Percentiles rank a stretch among this genome's conserved stretches.
phyloP scores from a whole-genome alignment of 1,140 invertebrate species.

The Anoplophora glabripennis region DNA sequence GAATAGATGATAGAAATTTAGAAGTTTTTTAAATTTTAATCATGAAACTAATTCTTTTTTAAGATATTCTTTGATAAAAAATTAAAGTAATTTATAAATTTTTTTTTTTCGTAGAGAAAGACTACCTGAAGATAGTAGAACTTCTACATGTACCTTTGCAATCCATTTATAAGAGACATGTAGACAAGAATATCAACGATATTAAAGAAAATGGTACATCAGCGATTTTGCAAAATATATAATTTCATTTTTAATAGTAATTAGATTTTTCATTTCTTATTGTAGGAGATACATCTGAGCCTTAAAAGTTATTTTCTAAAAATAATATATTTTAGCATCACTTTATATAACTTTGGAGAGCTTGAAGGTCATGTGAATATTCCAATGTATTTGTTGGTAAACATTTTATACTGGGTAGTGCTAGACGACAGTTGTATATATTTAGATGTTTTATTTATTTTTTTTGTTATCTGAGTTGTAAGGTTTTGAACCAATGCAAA shows the following conservation, averaged over 20 bases:
- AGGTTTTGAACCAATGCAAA: not conserved
- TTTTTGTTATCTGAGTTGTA: conserved; percentile 2
- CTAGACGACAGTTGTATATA: conserved; percentile 4
- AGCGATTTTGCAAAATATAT: conserved; percentile 3
- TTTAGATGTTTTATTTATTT: not conserved
- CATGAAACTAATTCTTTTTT: too few species aligned
- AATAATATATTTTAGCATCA: conserved; percentile 14
- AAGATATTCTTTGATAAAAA: too few species aligned
- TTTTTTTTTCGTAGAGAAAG: conserved; percentile 62
- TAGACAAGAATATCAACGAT: not conserved
- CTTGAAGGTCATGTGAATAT: conserved; percentile 5
- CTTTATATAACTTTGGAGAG: conserved; percentile 17
- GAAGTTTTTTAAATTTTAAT: too few species aligned
- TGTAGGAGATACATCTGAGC: not conserved
- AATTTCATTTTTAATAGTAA: conserved; percentile 3
- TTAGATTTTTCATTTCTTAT: not conserved
- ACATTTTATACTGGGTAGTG: not conserved
- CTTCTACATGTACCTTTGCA: conserved; percentile 83
- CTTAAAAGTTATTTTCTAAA: conserved; percentile 1
- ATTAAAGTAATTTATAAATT: too few species aligned
- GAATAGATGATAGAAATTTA: too few species aligned
- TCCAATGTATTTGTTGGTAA: not conserved
- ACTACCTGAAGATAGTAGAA: conserved; percentile 80
- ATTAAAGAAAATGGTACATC: conserved; percentile 25
- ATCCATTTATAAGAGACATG: conserved; percentile 55